Evolutionary conservation across 2,888 invertebrate species (phyloP), one percentile per base, ranked within the genome.

Genomic region (Drosophila sordidapex): DNA sequence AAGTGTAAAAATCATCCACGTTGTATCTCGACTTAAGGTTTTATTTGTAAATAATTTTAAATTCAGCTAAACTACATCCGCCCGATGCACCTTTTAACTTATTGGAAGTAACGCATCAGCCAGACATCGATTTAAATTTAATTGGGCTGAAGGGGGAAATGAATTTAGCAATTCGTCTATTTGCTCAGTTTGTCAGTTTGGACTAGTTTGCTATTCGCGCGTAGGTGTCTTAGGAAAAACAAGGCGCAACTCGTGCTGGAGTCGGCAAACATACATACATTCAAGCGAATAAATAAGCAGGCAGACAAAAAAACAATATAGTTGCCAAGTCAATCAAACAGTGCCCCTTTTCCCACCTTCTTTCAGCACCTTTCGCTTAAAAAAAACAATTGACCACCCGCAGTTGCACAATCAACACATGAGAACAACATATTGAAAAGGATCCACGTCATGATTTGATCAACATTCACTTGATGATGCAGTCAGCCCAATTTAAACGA

Each of bases 171-270:
- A 46, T 25, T 46, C 58, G 70, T 70, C 67, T 61, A 27, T 46
- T 13, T 66, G 46, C 40, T 48, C 36, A 43, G 63, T 65, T 70
- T 66, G 29, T 66, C 65, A 54, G 64, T 59, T 67, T 46, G 43
- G 27, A 43, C 4, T 64, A 62, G 62, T 65, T 65, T 49, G n/a
- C n/a, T 27, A 15, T 15, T 40, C 2, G 67, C 60, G 85, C 60
- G 85, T 73, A 75, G 77, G 71, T 74, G 82, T 52, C 63, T 18
- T 36, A 5, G 40, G 11, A 49, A 83, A 83, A 82, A 70, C 74
- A 74, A 76, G 70, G 74, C 85, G 85, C 81, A 87, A 70, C 81
- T 83, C 74, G 49, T 57, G 70, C 56, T 76, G 75, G 84, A 36
- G 13, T 21, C 21, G 6, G 3, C 25, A 54, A 5, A 52, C 33